Conservation (phyloP, 1,140 invertebrate genomes). For the Lethocerus indicus region DNA sequence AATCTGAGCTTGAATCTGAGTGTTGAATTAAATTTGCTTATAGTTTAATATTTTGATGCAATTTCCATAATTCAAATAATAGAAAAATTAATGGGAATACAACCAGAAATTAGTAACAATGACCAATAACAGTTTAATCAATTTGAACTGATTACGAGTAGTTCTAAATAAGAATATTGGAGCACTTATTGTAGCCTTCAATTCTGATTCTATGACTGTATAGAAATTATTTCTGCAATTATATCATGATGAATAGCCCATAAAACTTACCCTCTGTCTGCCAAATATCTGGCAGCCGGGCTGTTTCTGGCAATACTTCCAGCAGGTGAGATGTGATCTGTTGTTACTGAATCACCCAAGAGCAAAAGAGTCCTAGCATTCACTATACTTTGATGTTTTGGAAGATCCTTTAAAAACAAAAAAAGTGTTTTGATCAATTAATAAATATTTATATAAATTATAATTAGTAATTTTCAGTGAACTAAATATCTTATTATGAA, state of each 20-base stretch:
- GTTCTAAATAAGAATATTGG: not conserved
- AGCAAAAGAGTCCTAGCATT: conserved; percentile 66
- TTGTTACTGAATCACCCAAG: conserved; percentile 90
- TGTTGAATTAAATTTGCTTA: no score
- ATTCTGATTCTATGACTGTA: not conserved
- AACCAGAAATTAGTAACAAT: not conserved
- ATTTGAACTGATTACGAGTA: not conserved
- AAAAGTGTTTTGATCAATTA: conserved; percentile 7
- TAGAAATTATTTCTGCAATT: not conserved
- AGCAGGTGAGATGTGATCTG: conserved; percentile 96
- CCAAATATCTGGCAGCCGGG: conserved; percentile 78
- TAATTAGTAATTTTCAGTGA: no score
- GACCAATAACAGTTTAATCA: not conserved
- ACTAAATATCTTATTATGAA: no score
- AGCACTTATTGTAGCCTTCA: not conserved
- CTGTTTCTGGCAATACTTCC: conserved; percentile 92
- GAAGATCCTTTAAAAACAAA: conserved; percentile 30
- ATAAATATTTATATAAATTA: not conserved
- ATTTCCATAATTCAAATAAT: no score
- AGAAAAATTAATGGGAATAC: no score
- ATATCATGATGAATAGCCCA: not conserved
- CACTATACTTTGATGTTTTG: conserved; percentile 33
- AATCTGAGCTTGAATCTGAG: no score
- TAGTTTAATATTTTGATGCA: no score
- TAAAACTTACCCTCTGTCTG: conserved; percentile 43